Evolutionary conservation across 2,113 vertebrate species (phyloP).

Genomic region (Corvus hawaiiensis): DNA sequence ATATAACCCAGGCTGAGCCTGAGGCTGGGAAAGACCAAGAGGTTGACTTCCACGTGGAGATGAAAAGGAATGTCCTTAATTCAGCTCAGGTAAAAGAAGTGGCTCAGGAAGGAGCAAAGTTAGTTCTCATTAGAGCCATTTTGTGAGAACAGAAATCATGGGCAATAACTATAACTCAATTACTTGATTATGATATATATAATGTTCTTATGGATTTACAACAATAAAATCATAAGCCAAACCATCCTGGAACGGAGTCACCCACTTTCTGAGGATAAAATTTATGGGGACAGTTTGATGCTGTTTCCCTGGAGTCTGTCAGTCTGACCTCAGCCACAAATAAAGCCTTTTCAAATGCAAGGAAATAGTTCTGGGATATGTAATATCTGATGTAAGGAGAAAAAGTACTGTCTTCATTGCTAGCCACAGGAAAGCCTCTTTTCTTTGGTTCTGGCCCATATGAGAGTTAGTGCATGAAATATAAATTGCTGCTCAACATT

Average conservation of each 20-base stretch:
- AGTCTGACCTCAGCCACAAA: constrained; percentile 43
- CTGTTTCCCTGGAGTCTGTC: constrained; percentile 17
- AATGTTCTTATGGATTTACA: not conserved
- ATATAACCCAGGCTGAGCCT: not conserved
- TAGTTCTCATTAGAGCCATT: not conserved
- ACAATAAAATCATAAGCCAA: not conserved
- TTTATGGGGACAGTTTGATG: not conserved
- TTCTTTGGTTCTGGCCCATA: constrained; percentile 34
- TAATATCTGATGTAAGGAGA: not conserved
- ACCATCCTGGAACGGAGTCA: not conserved
- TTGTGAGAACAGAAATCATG: not conserved
- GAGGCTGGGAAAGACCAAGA: not conserved
- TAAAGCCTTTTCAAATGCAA: not conserved
- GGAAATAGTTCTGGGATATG: constrained; percentile 2
- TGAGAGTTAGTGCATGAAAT: constrained; percentile 46
- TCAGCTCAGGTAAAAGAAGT: not conserved
- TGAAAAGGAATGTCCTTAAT: not conserved
- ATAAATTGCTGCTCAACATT: constrained; percentile 36
- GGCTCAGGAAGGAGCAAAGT: not conserved
- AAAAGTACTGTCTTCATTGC: not conserved
- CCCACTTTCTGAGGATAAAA: not conserved
- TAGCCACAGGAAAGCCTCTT: constrained; percentile 26
- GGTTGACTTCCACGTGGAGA: not conserved
- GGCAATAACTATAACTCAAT: not conserved
- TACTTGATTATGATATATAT: not conserved